Conservation (phyloP, 1,140 invertebrate genomes). For the Lepidotrigona ventralis region DNA sequence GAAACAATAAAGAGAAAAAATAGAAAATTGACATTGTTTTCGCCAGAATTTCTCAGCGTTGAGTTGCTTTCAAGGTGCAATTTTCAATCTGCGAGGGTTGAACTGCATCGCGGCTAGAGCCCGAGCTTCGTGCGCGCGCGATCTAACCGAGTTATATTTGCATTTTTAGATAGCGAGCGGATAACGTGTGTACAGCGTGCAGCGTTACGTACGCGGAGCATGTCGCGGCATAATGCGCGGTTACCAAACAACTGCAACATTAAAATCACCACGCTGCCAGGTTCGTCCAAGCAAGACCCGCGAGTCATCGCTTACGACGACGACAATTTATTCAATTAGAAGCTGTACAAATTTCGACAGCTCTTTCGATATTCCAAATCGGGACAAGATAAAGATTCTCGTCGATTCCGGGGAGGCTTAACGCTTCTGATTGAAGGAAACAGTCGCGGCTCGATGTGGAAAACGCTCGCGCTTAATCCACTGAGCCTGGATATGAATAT, state of each 20-base stretch:
- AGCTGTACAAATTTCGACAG: slow-evolving; percentile 1
- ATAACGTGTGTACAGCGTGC: too few species aligned
- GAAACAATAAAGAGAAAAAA: too few species aligned
- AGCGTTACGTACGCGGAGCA: background rate
- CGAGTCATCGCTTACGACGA: background rate
- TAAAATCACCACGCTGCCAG: background rate
- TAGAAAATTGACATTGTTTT: too few species aligned
- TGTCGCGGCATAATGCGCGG: background rate
- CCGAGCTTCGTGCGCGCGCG: background rate
- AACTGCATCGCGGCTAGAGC: background rate
- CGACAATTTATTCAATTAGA: background rate
- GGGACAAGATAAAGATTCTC: background rate
- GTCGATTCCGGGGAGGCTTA: background rate
- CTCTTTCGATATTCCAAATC: background rate
- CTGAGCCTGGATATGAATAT: slow-evolving; percentile 5
- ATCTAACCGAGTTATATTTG: background rate
- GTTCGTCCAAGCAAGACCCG: background rate
- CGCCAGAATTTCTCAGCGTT: too few species aligned
- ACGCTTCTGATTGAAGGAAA: background rate
- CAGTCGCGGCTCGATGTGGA: background rate
- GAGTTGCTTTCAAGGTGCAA: too few species aligned
- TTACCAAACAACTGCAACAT: background rate
- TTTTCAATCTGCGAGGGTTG: too few species aligned
- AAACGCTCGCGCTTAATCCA: slow-evolving; percentile 8
- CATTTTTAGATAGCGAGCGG: background rate